Evolutionary conservation across 2,113 vertebrate species (phyloP), one percentile per base, ranked within the genome.

Genomic region (Arenaria interpres): DNA sequence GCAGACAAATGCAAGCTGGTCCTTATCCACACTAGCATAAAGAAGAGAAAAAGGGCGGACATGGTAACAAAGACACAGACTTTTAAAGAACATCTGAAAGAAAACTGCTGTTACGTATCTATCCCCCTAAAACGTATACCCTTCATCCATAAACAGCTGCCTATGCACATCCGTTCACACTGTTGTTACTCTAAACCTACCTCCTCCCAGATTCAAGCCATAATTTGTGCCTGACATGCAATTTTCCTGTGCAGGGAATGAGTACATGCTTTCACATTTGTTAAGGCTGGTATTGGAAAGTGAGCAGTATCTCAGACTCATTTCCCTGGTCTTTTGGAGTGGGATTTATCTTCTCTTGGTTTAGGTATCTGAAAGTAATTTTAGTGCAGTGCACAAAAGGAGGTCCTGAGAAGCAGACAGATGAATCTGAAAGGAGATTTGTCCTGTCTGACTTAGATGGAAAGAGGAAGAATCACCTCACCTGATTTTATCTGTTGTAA

Each of bases 151-250:
- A 62, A 60, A 89, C 12, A 12, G 28, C 30, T 77, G 39, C 9
- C 39, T 14, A 25, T 10, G 8, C 9, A 74, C 17, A 59, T 25
- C 32, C 16, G 3, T 41, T 77, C 12, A 3, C 21, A 4, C 19
- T 7, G 50, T 3, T 35, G 10, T 9, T 76, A 60, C 16, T 64
- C 22, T 35, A 68, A 77, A 73, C 3, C 10, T 68, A 32, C 33
- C 32, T 69, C 4, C 5, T 66, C 33, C 16, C 14, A 17, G 11
- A 64, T 39, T 63, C 48, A 41, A 68, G 32, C 14, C n/a, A 7
- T 35, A 41, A 59, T 68, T 83, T 3, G 6, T 23, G 35, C 22
- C 33, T 75, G 20, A 23, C 18, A 4, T 0, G 0, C 0, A 3
- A 35, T 43, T 74, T 57, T 23, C 15, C 9, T 23, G 7, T 22